Percentiles rank a stretch among this genome's conserved stretches.
Conservation (phyloP, 2,888 invertebrate species). For the Monochamus alternatus region DNA sequence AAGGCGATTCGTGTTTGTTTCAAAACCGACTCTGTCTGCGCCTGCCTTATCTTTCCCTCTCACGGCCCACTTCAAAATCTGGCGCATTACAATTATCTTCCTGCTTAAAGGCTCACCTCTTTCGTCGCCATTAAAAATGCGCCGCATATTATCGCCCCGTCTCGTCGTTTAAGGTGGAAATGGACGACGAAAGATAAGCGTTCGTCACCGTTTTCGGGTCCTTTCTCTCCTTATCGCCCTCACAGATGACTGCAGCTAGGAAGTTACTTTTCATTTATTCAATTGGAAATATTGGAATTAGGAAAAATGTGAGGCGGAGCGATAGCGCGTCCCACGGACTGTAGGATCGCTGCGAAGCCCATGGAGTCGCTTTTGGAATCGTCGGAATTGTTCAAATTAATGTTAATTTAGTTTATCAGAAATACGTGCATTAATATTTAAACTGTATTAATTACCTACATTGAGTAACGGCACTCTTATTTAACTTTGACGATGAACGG, state of each 20-base stretch:
- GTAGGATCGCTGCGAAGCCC: neutral
- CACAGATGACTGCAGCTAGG: slow-evolving; percentile 40
- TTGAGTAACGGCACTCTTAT: too few relatives aligned
- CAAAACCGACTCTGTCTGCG: neutral
- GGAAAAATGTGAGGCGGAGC: slow-evolving; percentile 21
- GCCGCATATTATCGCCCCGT: neutral
- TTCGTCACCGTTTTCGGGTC: slow-evolving; percentile 20
- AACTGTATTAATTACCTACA: too few relatives aligned
- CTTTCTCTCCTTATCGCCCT: slow-evolving; percentile 45
- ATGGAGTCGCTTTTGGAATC: neutral
- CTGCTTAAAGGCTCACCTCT: neutral
- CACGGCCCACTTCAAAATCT: neutral
- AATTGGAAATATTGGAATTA: slow-evolving; percentile 41
- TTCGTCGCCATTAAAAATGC: slow-evolving; percentile 6
- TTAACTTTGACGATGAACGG: too few relatives aligned
- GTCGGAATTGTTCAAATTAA: neutral
- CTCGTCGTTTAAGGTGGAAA: slow-evolving; percentile 4
- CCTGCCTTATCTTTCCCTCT: neutral
- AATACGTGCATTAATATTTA: too few relatives aligned
- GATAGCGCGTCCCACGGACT: neutral
- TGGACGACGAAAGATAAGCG: slow-evolving; percentile 18
- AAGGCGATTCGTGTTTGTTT: too few relatives aligned
- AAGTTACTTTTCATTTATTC: slow-evolving; percentile 49
- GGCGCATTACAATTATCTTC: neutral
- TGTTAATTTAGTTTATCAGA: neutral